phyloP scores from a whole-genome alignment of 2,888 invertebrate species.

The Germaria angustata region DNA sequence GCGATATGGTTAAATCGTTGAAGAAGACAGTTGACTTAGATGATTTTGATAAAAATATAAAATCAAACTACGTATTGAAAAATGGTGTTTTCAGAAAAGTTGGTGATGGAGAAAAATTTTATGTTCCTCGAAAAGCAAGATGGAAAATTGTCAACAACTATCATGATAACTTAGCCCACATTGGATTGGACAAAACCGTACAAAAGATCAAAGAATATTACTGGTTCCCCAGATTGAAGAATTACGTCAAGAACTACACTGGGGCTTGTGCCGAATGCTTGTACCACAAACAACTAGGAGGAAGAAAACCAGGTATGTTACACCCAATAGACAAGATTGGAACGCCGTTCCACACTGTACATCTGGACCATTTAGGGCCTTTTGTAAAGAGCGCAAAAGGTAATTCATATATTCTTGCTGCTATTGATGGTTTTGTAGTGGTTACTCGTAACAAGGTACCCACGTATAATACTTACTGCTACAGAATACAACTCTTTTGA shows the following conservation, averaged over 20 bases:
- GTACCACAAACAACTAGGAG: constrained; percentile 72
- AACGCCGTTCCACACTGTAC: constrained; percentile 77
- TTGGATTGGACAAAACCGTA: constrained; percentile 69
- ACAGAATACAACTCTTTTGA: too few relatives aligned
- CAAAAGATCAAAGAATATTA: constrained; percentile 72
- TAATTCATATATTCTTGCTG: constrained; percentile 70
- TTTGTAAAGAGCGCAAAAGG: constrained; percentile 73
- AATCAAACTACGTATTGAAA: neutral
- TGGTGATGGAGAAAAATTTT: constrained; percentile 56
- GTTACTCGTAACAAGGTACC: too few relatives aligned
- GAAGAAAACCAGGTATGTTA: constrained; percentile 62
- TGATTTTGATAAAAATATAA: constrained; percentile 17
- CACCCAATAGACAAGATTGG: constrained; percentile 77
- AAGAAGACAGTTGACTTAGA: neutral
- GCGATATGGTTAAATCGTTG: constrained; percentile 9
- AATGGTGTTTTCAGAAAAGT: neutral
- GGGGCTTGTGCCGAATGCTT: constrained; percentile 72
- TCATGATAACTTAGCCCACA: constrained; percentile 68
- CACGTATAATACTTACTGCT: too few relatives aligned
- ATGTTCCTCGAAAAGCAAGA: constrained; percentile 63
- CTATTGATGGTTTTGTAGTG: constrained; percentile 77
- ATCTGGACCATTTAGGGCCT: constrained; percentile 77
- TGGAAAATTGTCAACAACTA: constrained; percentile 62
- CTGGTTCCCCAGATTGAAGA: constrained; percentile 77
- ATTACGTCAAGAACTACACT: constrained; percentile 77